A percentile compares a stretch with the other conserved stretches of the same genome.
These are phyloP conservation scores for Rhynchonycteris naso DNA, from an alignment of 2,797 vertebrate genomes.

Conservation along the genomic window DNA sequence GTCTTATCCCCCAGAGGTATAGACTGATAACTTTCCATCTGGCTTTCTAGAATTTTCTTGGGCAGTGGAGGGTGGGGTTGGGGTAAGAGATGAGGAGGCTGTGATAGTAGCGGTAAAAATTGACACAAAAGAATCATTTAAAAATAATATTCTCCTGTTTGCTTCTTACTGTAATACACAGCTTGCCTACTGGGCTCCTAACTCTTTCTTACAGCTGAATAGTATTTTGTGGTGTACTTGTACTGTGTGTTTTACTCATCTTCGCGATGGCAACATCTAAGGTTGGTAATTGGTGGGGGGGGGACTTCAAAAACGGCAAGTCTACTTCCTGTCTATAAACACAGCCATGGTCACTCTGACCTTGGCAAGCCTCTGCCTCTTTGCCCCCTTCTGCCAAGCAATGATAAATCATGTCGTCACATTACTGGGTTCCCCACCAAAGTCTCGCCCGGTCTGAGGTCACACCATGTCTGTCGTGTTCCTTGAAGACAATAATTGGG, in stretches of 20 bases:
- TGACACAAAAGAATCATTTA: neutral
- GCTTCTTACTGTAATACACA: neutral
- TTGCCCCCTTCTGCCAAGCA: conserved; percentile 30
- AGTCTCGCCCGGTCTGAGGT: neutral
- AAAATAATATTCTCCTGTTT: neutral
- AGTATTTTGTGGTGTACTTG: neutral
- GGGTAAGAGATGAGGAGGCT: neutral
- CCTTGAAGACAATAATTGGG: neutral
- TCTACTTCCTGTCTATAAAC: neutral
- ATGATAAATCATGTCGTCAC: neutral
- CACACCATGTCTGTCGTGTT: neutral
- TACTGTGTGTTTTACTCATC: neutral
- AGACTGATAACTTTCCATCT: neutral
- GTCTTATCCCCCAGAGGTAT: neutral
- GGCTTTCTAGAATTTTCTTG: neutral
- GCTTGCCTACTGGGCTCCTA: neutral
- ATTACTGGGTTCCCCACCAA: too few relatives aligned
- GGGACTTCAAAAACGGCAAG: neutral
- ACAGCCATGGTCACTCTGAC: neutral
- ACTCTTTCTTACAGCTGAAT: neutral
- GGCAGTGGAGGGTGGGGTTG: too few relatives aligned
- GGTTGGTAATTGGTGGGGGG: neutral
- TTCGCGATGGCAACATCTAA: neutral
- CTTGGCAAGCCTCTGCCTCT: neutral
- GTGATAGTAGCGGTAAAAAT: neutral